Evolutionary conservation across 2,888 invertebrate genomes (phyloP), one percentile per base, ranked within the genome.

Genomic region (Myopa tessellatipennis): DNA sequence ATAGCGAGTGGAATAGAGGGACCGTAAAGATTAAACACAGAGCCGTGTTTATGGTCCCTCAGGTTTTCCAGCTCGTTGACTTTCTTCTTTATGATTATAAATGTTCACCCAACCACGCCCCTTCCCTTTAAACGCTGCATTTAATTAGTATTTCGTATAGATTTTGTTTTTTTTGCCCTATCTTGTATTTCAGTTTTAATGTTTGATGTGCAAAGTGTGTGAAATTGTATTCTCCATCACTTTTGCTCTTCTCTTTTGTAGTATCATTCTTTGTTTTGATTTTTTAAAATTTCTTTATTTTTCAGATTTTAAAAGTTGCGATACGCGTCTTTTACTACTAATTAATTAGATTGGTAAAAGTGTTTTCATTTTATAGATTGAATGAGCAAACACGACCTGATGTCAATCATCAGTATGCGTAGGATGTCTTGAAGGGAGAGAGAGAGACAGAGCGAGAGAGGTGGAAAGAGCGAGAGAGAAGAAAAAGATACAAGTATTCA

Each of bases 321-420:
- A 8, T 52, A 36, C 26, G 52, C 26, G 10, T 60, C 63, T 65
- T 36, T 74, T 74, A 50, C 77, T 74, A 77, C 80, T 80, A 80
- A 79, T 79, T 79, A 80, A 80, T 80, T 79, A 79, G 79, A 78
- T 79, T 80, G 77, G 74, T 79, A 75, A 77, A 68, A 58, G 40
- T 75, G 26, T 40, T 69, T 14, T 18, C 68, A 40, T 68, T 75
- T 75, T 60, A 75, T 68, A 60, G 75, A 68, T 26, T 58, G 8
- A 40, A 55, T 14, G 36, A 36, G 58, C n/a, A 10, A 40, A 67
- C 55, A n/a, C 38, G 4, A 38, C n/a, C 58, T 50, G 18, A 14
- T n/a, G 55, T 16, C 6, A 16, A 45, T 74, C 74, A 74, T 74
- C 63, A 74, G 74, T 74, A 74, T 74, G 74, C 74, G 74, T 65